A percentile compares a stretch with the other conserved stretches of the same genome.
Conservation (phyloP, 2,797 vertebrate genomes). For the Catharus ustulatus region DNA sequence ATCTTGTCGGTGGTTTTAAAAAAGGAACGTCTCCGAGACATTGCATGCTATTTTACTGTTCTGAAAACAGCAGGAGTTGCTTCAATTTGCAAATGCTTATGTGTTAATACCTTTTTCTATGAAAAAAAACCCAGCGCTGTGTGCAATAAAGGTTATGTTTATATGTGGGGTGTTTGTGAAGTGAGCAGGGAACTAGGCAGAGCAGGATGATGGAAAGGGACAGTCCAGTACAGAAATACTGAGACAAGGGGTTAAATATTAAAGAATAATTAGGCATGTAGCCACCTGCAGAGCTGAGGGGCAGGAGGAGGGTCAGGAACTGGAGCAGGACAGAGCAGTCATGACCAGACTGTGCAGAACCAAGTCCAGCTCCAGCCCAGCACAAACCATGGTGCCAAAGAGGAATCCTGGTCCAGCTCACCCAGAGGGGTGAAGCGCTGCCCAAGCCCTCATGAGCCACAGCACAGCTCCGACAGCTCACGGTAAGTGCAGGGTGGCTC, state of each 20-base stretch:
- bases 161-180: conserved; percentile 73
- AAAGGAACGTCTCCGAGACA: conserved; percentile 84
- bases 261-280: neutral
- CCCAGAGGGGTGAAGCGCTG: accelerated
- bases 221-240: neutral
- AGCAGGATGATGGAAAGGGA: neutral
- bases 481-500: neutral
- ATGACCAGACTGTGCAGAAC: neutral
- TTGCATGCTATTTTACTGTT: conserved; percentile 96
- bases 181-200: neutral
- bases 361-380: neutral
- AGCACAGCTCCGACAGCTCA: neutral
- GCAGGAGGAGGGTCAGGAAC: neutral
- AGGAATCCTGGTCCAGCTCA: accelerated
- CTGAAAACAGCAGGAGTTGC: conserved; percentile 87
- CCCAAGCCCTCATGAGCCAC: accelerated
- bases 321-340: neutral
- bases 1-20: conserved; percentile 80
- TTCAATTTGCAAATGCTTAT: conserved; percentile 98
- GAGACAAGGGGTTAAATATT: neutral
- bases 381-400: accelerated
- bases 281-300: neutral
- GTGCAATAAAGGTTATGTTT: conserved; percentile 99
- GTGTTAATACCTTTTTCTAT: conserved; percentile 99
- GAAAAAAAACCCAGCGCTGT: conserved; percentile 94